These are phyloP conservation scores for Calyptommatus sinebrachiatus DNA, from an alignment of 2,113 vertebrate species.

Conservation along the genomic window DNA sequence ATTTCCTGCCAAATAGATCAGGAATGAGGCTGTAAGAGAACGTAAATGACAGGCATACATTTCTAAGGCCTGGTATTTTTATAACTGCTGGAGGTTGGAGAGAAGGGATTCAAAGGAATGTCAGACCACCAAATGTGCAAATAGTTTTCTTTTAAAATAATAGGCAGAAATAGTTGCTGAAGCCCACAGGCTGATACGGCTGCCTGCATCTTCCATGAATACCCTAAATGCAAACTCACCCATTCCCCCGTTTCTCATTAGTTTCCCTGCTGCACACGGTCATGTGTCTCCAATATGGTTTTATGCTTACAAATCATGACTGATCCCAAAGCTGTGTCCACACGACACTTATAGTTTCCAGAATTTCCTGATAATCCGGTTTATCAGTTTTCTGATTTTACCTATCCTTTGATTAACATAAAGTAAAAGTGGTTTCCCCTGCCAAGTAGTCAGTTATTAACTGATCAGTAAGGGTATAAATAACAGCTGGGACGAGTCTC, in stretches of 20 bases:
- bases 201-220: not conserved
- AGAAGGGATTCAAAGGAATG: constrained; percentile 7
- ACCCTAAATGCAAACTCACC: fast-evolving
- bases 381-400: too few species aligned
- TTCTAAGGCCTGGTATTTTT: constrained; percentile 2
- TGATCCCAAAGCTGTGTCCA: too few species aligned
- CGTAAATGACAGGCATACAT: not conserved
- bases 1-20: not conserved
- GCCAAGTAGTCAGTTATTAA: too few species aligned
- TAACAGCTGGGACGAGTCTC: too few species aligned
- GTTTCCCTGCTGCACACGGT: constrained; percentile 25
- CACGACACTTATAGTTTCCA: too few species aligned
- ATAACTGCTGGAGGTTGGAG: not conserved
- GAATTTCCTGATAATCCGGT: too few species aligned
- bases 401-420: too few species aligned
- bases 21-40: fast-evolving
- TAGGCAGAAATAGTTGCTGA: not conserved
- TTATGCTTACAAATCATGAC: too few species aligned
- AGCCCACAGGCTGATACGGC: not conserved
- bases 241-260: fast-evolving
- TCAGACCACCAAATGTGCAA: constrained; percentile 9
- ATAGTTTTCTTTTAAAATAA: constrained; percentile 12
- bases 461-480: too few species aligned
- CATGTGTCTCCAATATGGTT: not conserved
- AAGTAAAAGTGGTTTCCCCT: too few species aligned